Conservation (phyloP, 1,140 invertebrate species). For the Panagrolaimus sp. region DNA sequence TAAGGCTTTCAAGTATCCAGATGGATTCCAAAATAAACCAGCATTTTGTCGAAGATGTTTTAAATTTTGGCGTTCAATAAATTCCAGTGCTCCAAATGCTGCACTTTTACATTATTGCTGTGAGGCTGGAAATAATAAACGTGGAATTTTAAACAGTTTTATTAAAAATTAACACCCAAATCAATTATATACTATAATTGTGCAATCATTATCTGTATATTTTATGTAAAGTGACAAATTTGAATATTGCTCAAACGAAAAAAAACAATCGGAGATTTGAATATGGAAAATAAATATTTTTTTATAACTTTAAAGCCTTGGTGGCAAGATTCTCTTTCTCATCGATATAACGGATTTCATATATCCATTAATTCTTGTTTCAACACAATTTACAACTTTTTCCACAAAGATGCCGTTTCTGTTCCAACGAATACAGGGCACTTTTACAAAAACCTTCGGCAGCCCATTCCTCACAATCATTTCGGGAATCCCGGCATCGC, state of each 20-base stretch:
- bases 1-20: constrained; percentile 14
- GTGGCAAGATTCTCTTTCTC: too few species aligned
- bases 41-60: constrained; percentile 6
- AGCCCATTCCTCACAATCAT: constrained; percentile 13
- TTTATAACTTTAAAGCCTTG: too few species aligned
- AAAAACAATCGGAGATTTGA: too few species aligned
- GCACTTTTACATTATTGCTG: neutral
- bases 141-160: too few species aligned
- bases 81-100: neutral
- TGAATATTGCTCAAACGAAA: too few species aligned
- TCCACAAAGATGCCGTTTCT: constrained; percentile 1
- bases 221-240: too few species aligned
- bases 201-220: too few species aligned
- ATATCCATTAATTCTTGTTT: neutral
- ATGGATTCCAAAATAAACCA: neutral
- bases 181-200: too few species aligned
- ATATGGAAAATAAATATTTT: too few species aligned
- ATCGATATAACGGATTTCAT: too few species aligned
- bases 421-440: neutral
- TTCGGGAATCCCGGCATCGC: constrained; percentile 6
- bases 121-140: neutral
- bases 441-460: constrained; percentile 6
- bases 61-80: constrained; percentile 2
- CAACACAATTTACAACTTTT: constrained; percentile 14
- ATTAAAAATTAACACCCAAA: too few species aligned